Conservation (phyloP, 92 coral and sea anemone species). For the Epizoanthus ramosus region DNA sequence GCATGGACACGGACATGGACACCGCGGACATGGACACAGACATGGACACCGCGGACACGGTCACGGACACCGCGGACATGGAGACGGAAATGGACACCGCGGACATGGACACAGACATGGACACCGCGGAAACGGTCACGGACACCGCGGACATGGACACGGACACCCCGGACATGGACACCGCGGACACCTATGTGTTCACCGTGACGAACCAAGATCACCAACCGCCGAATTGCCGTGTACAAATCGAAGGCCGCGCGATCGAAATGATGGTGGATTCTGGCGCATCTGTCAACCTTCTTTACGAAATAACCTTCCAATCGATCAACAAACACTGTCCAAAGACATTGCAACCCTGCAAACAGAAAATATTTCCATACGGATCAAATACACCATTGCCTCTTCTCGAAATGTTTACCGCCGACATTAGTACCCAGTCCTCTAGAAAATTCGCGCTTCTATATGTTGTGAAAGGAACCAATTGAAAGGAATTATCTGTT, state of each 20-base stretch:
- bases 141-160: too few relatives aligned
- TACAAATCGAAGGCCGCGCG: slow-evolving; percentile 40
- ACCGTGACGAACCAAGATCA: slow-evolving; percentile 11
- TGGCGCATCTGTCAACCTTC: slow-evolving; percentile 56
- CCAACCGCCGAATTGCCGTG: slow-evolving; percentile 35
- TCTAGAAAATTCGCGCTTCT: slow-evolving; percentile 50
- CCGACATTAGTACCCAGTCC: slow-evolving; percentile 51
- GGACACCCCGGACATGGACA: too few relatives aligned
- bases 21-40: too few relatives aligned
- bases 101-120: too few relatives aligned
- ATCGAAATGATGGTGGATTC: slow-evolving; percentile 52
- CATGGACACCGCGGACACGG: too few relatives aligned
- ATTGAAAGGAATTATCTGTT: slow-evolving; percentile 59
- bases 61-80: too few relatives aligned
- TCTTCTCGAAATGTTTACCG: slow-evolving; percentile 50
- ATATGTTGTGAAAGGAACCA: slow-evolving; percentile 58
- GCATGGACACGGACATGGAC: too few relatives aligned
- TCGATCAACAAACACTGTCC: slow-evolving; percentile 24
- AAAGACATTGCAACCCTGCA: slow-evolving; percentile 30
- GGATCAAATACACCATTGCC: slow-evolving; percentile 67
- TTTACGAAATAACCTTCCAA: slow-evolving; percentile 40
- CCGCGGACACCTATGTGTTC: not conserved
- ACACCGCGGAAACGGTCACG: too few relatives aligned
- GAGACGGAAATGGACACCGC: too few relatives aligned
- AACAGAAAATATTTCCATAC: slow-evolving; percentile 50